Evolutionary conservation across 2,797 vertebrate genomes (phyloP), one percentile per base, ranked within the genome.

Genomic region (Chelidonichthys spinosus): DNA sequence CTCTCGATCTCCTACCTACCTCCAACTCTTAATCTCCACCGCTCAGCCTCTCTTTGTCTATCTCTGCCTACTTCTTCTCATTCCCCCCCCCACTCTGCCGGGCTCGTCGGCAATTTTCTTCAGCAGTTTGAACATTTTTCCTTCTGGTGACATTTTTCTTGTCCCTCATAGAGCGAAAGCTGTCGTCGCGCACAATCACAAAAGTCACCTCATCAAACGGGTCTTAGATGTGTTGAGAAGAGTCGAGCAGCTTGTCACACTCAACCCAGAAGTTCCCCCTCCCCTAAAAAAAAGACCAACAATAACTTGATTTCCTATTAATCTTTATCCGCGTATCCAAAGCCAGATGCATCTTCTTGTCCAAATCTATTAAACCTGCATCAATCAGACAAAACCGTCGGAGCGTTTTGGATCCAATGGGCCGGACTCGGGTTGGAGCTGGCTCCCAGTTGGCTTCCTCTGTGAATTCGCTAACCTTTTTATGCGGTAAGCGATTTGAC

Each of bases 21-120:
- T 32, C 49, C 25, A 4, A 10, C 25, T n/a, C 46, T 47, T 9
- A 25, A 25, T n/a, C 18, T 3, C n/a, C 6, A 6, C 9, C 13
- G 18, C 69, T 74, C 69, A 40, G 62, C 32, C 42, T 43, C 37
- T 70, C 67, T 78, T 74, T 79, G 47, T 83, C 74, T 78, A 43
- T 64, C 60, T 56, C 75, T 64, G 55, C 35, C 49, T 7, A 2
- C 53, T 65, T 73, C n/a, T 58, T 54, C 50, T 76, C 60, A 18
- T 58, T 39, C 33, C 35, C 37, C 35, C 37, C 18, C 68, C 43
- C 67, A 32, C 32, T 67, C 35, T n/a, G 25, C 25, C 25, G 25
- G 25, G 25, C 25, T 25, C 25, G 25, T 32, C 33, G 44, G 36
- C 35, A 50, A n/a, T 56, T 62, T 58, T 62, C 14, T 37, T 60